Percentiles rank a stretch among this genome's conserved stretches.
Evolutionary conservation across 2,888 invertebrate species (phyloP).

Genomic region (Pherbina coryleti): DNA sequence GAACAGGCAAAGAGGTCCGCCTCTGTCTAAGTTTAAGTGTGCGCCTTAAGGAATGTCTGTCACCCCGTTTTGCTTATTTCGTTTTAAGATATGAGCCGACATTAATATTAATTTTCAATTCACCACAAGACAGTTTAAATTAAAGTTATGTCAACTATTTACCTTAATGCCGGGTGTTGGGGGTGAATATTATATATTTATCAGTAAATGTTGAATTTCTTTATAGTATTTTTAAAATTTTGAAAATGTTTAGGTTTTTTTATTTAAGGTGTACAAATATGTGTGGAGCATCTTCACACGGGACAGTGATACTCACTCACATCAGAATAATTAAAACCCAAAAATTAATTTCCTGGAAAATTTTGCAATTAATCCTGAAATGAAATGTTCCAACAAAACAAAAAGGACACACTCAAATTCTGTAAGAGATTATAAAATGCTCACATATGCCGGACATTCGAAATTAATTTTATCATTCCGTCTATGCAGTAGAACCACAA

Average conservation of each 20-base stretch:
- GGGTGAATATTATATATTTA: too few species aligned
- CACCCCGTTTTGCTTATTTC: conserved; percentile 20
- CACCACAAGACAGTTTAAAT: conserved; percentile 51
- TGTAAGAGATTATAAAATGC: conserved; percentile 44
- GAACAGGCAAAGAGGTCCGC: too few species aligned
- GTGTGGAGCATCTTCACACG: not conserved
- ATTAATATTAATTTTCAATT: conserved; percentile 56
- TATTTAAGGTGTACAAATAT: not conserved
- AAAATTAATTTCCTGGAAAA: conserved; percentile 69
- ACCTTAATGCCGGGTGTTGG: too few species aligned
- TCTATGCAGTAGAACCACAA: conserved; percentile 3
- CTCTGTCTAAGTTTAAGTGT: not conserved
- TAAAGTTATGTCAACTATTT: conserved; percentile 43
- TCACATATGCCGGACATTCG: conserved; percentile 55
- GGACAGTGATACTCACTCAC: not conserved
- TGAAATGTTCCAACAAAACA: conserved; percentile 49
- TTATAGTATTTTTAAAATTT: not conserved
- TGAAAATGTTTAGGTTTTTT: not conserved
- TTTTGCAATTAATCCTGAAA: conserved; percentile 64
- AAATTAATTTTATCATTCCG: conserved; percentile 56
- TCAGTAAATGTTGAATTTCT: not conserved
- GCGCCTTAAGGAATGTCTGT: conserved; percentile 14
- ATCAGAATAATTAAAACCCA: conserved; percentile 48
- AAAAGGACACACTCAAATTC: conserved; percentile 49
- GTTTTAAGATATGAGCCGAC: conserved; percentile 48